Evolutionary conservation across 1,140 invertebrate species (phyloP), one percentile per base, ranked within the genome.

Genomic region (Hylyphantes graminicola): DNA sequence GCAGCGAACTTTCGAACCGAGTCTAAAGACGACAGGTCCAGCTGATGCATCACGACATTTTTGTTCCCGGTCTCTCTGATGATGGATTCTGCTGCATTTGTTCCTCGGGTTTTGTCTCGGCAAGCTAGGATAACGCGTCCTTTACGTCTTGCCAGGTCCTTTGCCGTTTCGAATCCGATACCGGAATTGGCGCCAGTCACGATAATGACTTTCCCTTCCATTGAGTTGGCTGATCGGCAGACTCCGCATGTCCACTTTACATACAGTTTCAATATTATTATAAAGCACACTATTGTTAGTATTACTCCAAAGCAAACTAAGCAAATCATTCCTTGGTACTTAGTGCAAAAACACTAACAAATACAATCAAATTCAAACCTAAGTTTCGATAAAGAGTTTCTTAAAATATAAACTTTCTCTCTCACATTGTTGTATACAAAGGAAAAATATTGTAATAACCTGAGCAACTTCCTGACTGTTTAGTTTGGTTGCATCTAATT

Each of bases 171-270:
- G 90, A 94, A 95, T 12, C 97, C 97, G 86, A 98, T 96, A 13
- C 96, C 97, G 59, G 93, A 93, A 89, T 96, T 97, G 0, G 93
- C 93, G 67, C 96, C 96, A 15, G 96, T 97, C 11, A 98, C 91
- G 82, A 98, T 93, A 2, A 93, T 92, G 7, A 95, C 92, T 92
- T 96, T 96, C 0, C 92, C 93, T 76, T 93, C 91, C 72, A 88
- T 53, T 0, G 35, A 51, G 2, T 76, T 72, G 0, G 17, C 21
- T 15, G 64, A 70, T 7, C n/a, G 51, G 19, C 82, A 85, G 1
- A 85, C 64, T 21, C 82, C 82, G 11, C 63, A 65, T 8, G 64
- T 54, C 0, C 55, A 19, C 12, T 10, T 48, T 19, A 83, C 19
- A 7, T 83, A 83, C 12, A 75, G 7, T 67, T 83, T 83, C 15